Evolutionary conservation across 2,888 invertebrate species (phyloP), one percentile per base, ranked within the genome.

Genomic region (Drosophila infuscata): DNA sequence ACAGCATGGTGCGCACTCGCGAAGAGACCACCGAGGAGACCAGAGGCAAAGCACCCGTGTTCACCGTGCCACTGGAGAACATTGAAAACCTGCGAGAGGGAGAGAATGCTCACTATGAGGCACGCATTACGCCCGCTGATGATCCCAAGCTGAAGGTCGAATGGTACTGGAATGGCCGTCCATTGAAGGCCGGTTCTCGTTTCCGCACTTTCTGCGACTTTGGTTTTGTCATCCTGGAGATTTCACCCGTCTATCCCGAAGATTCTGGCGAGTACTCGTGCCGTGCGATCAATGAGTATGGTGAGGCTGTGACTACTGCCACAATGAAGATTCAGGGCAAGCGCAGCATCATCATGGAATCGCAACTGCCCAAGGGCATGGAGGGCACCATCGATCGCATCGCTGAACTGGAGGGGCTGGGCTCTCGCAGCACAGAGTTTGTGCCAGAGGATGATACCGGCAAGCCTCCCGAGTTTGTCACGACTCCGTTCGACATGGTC

Each of bases 191-290:
- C 53, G 98, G 98, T 68, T 97, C 98, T 12, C 95, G 98, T 83
- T 98, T 98, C 94, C 97, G 99, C 81, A 98, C 99, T 36, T 98
- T 98, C 95, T 97, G 98, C 91, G 99, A 99, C 94, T 99, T 99
- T 93, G 99, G 99, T 68, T 99, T 98, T 92, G 99, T 98, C 35
- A 98, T 99, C 82, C 94, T 99, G 79, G 99, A 99, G 94, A 99
- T 99, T 87, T 97, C 98, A 11, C 99, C 99, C 0, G 98, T 99
- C 15, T 98, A 98, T 92, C 98, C 98, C 1, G 98, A 98, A 94
- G 99, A 99, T 92, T 97, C 98, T 33, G 99, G 98, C 25, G 97
- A 97, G 94, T 97, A 97, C 91, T 96, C 97, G 57, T 98, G 98
- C 94, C 95, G 98, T 90, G 98, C 98, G 25, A 95, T 95, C 69